Percentiles rank a stretch among this genome's conserved stretches.
These are phyloP conservation scores for Stenichneumon culpator DNA, from an alignment of 2,888 invertebrate species.

Conservation along the genomic window DNA sequence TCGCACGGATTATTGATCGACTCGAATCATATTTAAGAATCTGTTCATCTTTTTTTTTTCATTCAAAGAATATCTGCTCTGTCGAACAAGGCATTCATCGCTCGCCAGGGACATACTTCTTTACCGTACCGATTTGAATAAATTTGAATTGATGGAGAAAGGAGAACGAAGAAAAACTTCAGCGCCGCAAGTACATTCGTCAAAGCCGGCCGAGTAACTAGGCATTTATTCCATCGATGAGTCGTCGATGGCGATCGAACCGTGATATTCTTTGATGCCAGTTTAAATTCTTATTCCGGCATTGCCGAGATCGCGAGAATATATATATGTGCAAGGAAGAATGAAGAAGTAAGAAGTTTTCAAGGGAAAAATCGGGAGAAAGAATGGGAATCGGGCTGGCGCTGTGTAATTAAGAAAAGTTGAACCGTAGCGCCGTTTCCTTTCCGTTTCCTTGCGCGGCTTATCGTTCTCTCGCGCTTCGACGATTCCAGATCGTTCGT, in stretches of 20 bases:
- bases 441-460: constrained; percentile 42
- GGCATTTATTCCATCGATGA: not conserved
- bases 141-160: not conserved
- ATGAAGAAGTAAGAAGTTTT: constrained; percentile 11
- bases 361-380: constrained; percentile 25
- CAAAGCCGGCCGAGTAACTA: constrained; percentile 1
- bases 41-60: no score
- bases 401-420: constrained; percentile 64
- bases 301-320: constrained; percentile 21
- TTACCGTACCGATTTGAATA: not conserved
- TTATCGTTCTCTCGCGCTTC: constrained; percentile 65
- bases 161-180: not conserved
- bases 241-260: constrained; percentile 26
- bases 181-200: not conserved
- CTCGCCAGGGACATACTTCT: not conserved
- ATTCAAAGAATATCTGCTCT: not conserved
- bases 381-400: constrained; percentile 54
- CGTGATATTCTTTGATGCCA: constrained; percentile 45
- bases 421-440: constrained; percentile 54
- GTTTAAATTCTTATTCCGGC: constrained; percentile 68
- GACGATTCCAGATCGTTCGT: constrained; percentile 52
- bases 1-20: not conserved
- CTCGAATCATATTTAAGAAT: not conserved
- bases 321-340: not conserved
- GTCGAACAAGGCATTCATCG: not conserved